Percentiles rank a stretch among this genome's conserved stretches.
These are phyloP conservation scores for Salvator merianae DNA, from an alignment of 2,113 vertebrate genomes.

Conservation along the genomic window DNA sequence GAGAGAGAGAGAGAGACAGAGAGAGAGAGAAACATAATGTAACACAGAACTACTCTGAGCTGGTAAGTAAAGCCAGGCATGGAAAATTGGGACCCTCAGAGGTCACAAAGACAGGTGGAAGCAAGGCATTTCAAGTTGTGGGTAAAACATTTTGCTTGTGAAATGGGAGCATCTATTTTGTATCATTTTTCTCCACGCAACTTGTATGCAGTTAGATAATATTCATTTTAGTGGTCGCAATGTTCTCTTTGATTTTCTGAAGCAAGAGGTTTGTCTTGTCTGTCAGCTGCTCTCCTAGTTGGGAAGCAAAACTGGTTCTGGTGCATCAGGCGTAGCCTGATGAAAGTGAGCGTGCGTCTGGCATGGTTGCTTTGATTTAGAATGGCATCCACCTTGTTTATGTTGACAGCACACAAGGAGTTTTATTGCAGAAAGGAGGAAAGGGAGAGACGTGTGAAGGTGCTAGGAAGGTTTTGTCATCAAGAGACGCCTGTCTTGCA, in stretches of 20 bases:
- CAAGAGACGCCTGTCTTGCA: neutral
- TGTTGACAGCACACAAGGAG: neutral
- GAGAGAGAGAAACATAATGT: too few relatives aligned
- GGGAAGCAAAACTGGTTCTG: constrained; percentile 65
- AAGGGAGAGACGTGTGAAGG: neutral
- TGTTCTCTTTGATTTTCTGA: constrained; percentile 35
- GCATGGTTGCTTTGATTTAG: neutral
- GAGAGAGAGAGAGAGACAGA: too few relatives aligned
- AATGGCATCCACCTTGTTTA: constrained; percentile 2
- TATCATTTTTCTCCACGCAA: neutral
- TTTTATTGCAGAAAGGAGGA: neutral
- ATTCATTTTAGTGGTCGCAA: neutral
- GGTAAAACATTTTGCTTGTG: neutral
- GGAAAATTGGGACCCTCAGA: neutral
- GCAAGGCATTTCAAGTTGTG: too few relatives aligned
- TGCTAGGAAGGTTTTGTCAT: neutral
- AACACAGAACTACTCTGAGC: too few relatives aligned
- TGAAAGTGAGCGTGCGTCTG: neutral
- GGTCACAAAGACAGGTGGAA: neutral
- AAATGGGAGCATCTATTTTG: neutral
- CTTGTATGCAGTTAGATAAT: too few relatives aligned
- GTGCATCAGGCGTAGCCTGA: constrained; percentile 11
- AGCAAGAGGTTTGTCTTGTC: constrained; percentile 41
- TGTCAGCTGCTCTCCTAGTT: constrained; percentile 58
- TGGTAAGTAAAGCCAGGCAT: neutral